Conservation (phyloP, 2,888 invertebrate species). For the Cantharis lateralis region DNA sequence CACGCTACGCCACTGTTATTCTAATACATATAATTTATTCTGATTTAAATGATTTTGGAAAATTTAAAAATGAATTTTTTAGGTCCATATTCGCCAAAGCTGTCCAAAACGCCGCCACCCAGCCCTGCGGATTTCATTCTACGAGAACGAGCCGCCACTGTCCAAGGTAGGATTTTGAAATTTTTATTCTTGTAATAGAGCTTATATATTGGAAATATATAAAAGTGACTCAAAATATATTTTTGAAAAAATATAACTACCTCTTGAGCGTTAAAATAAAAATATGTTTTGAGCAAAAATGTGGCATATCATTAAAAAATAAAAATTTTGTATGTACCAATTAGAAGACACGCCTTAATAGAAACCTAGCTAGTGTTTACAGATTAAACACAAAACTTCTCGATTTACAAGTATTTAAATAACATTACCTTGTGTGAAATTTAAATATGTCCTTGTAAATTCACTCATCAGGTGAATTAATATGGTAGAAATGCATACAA, state of each 20-base stretch:
- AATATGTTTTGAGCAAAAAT: slow-evolving; percentile 32
- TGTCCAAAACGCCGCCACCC: slow-evolving; percentile 72
- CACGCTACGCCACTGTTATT: no score
- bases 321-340: not conserved
- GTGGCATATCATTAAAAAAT: slow-evolving; percentile 38
- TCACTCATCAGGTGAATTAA: not conserved
- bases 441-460: not conserved
- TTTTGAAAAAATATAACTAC: slow-evolving; percentile 1
- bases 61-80: slow-evolving; percentile 35
- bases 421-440: not conserved
- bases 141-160: slow-evolving; percentile 59
- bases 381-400: not conserved
- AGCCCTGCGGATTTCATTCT: slow-evolving; percentile 69
- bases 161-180: slow-evolving; percentile 52
- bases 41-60: not conserved
- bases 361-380: not conserved
- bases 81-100: slow-evolving; percentile 66
- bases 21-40: no score
- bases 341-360: not conserved
- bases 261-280: not conserved
- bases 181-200: slow-evolving; percentile 1
- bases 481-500: not conserved
- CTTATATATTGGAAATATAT: slow-evolving; percentile 1
- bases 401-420: not conserved
- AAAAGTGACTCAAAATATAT: slow-evolving; percentile 19